Base-by-base conservation (phyloP, 2,888 invertebrate species). In the Hirtodrosophila alboralis region DNA sequence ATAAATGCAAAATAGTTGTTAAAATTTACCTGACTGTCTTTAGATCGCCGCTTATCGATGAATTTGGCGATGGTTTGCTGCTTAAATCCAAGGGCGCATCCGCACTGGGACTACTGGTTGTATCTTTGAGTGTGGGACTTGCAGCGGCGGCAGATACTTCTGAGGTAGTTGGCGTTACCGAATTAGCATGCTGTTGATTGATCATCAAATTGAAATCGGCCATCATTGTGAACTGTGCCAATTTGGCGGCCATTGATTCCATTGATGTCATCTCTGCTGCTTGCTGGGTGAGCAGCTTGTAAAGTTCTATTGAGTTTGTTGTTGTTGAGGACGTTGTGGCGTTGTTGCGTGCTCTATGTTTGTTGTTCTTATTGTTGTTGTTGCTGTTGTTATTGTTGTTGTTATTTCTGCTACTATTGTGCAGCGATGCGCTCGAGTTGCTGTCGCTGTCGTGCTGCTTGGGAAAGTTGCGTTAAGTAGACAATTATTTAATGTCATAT, bases 41-140 rank as follows among this genome's bases (percentile, higher is more conserved):
- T 72, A 91, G 91, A 88, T 92, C 92, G 57, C 90, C 89, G 80
- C 88, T 88, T 58, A 88, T 87, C 80, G 89, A 89, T 86, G 89
- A 90, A 76, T 89, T 90, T 69, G 92, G 92, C 70, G 92, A 93
- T 87, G 92, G 95, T 92, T 93, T 96, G 89, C 95, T 95, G 92
- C 96, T 96, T 88, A 96, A 94, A 92, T 96, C 96, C 86, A 96
- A 93, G 13, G 96, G 96, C 59, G 87, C 88, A 87, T 91, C 79
- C 38, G 64, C 90, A 88, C 88, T 90, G 70, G 92, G 91, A 87
- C 92, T 92, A 87, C 92, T 92, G 51, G 92, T 92, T 9, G 93
- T 88, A 73, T 90, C 89, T 86, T 91, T 90, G 72, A 88, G 88
- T 81, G 88, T 76, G 70, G 90, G 90, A 87, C 90, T 90, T 48